Base-by-base conservation (phyloP, 1,140 invertebrate species). In the Apis laboriosa region DNA sequence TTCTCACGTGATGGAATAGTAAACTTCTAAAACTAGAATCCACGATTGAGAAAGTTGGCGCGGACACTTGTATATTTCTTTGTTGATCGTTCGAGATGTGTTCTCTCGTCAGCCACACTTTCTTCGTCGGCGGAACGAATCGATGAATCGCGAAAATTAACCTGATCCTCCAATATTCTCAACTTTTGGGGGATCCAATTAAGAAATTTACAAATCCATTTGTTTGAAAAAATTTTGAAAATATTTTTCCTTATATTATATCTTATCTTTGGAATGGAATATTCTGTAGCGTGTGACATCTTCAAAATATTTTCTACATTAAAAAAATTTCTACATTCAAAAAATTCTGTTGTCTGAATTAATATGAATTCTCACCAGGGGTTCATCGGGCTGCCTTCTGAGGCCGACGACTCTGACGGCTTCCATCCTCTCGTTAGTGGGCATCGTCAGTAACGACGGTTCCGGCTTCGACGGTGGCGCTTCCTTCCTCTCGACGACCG, bases 341-440 rank as follows among this genome's bases (percentile, higher is more conserved):
- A 58, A 9, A 58, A 9, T 68, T 49, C 1, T 13, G 2, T 17
- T 11, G 12, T 28, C 7, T 24, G 0, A 24, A 24, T 28, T 28
- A 9, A 56, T 4, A 34, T 49, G 56, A 49, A 53, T 53, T 89
- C 92, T 94, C 92, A 98, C 98, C 93, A 99, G 94, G 11, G 98
- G 98, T 93, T 99, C 98, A 86, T 98, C 97, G 71, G 97, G 96
- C 90, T 96, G 97, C 92, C 98, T 98, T 63, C 97, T 95, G 19
- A 99, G 95, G 28, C 98, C 97, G 58, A 99, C 97, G 94, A 99
- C 97, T 93, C 98, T 96, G n/a, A 98, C 87, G 28, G 94, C 88
- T 94, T 94, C 92, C 88, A 95, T 87, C 85, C 89, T 91, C 24
- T 91, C 92, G 88, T 93, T 90, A 58, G 86, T 86, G 5, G 93